Percentiles rank a stretch among this genome's conserved stretches.
Conservation (phyloP, 1,140 invertebrate genomes). For the Trichogramma pretiosum region DNA sequence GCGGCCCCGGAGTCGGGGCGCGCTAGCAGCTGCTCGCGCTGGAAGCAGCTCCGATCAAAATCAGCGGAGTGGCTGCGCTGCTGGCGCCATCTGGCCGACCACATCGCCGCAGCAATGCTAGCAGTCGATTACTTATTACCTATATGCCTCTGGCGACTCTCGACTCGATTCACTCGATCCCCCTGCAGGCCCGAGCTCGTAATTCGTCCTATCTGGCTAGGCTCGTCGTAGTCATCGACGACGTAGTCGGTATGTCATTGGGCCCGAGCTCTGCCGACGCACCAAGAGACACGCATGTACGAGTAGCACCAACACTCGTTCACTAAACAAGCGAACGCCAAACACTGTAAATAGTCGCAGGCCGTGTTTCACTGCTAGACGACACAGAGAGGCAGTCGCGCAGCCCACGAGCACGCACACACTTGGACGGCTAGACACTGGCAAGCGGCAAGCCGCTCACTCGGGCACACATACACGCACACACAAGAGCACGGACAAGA, state of each 20-base stretch:
- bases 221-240: background rate
- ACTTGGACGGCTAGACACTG: too few relatives aligned
- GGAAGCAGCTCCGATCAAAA: background rate
- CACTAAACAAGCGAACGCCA: too few relatives aligned
- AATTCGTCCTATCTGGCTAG: background rate
- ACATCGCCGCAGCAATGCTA: slow-evolving; percentile 11
- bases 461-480: too few relatives aligned
- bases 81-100: slow-evolving; percentile 37
- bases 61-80: slow-evolving; percentile 7
- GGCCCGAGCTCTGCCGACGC: background rate
- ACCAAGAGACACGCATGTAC: slow-evolving; percentile 1
- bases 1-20: background rate
- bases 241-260: background rate
- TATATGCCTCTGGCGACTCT: background rate
- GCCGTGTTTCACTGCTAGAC: too few relatives aligned
- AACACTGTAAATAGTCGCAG: too few relatives aligned
- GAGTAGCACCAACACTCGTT: too few relatives aligned
- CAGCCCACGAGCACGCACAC: too few relatives aligned
- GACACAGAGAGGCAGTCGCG: too few relatives aligned
- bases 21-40: background rate
- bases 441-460: too few relatives aligned
- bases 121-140: slow-evolving; percentile 10
- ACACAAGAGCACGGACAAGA: too few relatives aligned
- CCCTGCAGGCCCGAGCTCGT: background rate
- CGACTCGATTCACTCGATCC: too few relatives aligned